Percentiles rank a stretch among this genome's conserved stretches.
Evolutionary conservation across 1,140 invertebrate species (phyloP).

Genomic region (Sinonovacula constricta): DNA sequence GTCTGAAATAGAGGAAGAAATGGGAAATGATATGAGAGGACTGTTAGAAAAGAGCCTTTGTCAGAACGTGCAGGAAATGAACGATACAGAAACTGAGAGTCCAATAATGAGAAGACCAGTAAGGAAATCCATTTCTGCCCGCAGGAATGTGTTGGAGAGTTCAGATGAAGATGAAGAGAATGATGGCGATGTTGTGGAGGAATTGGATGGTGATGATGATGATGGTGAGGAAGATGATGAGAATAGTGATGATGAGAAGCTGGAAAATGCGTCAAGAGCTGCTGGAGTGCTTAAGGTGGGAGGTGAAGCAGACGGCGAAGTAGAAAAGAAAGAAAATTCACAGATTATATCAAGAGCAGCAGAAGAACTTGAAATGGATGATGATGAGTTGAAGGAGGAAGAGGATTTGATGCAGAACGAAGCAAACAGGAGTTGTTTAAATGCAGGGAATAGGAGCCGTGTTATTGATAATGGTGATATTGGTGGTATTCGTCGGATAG

Average conservation of each 20-base stretch:
- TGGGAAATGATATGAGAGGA: slow-evolving; percentile 24
- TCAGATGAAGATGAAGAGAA: slow-evolving; percentile 29
- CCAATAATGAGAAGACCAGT: slow-evolving; percentile 26
- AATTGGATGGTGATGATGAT: slow-evolving; percentile 20
- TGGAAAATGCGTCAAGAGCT: too few relatives aligned
- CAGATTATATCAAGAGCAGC: too few relatives aligned
- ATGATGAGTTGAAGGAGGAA: too few relatives aligned
- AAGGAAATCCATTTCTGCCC: slow-evolving; percentile 29
- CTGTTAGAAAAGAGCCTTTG: slow-evolving; percentile 31
- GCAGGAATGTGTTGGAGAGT: slow-evolving; percentile 25
- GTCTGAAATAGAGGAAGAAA: slow-evolving; percentile 40
- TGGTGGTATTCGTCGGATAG: too few relatives aligned
- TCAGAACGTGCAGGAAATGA: neutral
- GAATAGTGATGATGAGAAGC: slow-evolving; percentile 11
- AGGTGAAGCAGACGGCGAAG: too few relatives aligned
- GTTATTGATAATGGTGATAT: too few relatives aligned
- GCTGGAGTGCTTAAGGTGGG: too few relatives aligned
- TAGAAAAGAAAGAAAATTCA: too few relatives aligned
- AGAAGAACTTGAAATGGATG: too few relatives aligned
- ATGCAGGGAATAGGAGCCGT: too few relatives aligned
- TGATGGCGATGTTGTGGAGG: neutral
- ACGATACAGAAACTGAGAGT: slow-evolving; percentile 24
- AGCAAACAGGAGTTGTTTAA: too few relatives aligned
- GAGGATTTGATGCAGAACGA: too few relatives aligned
- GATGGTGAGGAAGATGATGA: slow-evolving; percentile 12